These are phyloP conservation scores for Heloderma charlesbogerti DNA, from an alignment of 2,113 vertebrate genomes.

Conservation along the genomic window DNA sequence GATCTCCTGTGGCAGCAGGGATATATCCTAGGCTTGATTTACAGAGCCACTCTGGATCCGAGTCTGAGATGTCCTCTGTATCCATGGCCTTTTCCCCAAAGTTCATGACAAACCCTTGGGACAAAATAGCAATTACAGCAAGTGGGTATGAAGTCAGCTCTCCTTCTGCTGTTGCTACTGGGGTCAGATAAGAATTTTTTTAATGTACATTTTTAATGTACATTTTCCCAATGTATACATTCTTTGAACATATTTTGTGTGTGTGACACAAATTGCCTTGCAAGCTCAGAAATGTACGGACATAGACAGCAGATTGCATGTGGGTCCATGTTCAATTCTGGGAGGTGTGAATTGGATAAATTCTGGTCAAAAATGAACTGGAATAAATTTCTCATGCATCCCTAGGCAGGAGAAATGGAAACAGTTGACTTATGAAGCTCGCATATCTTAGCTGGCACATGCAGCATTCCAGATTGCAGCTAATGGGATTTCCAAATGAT, in stretches of 20 bases:
- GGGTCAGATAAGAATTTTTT: not conserved
- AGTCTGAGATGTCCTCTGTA: not conserved
- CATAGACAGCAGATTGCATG: too few relatives aligned
- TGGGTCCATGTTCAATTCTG: too few relatives aligned
- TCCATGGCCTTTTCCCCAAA: not conserved
- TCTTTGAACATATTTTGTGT: too few relatives aligned
- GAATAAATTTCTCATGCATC: too few relatives aligned
- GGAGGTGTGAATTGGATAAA: too few relatives aligned
- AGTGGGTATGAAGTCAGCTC: not conserved
- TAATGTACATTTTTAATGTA: too few relatives aligned
- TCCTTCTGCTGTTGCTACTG: not conserved
- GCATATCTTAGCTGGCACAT: not conserved
- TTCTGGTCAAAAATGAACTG: too few relatives aligned
- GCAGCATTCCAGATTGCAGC: not conserved
- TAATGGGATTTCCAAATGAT: not conserved
- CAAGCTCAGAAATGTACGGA: too few relatives aligned
- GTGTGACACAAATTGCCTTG: too few relatives aligned
- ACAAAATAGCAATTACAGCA: not conserved
- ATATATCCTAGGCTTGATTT: not conserved
- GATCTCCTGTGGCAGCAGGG: not conserved
- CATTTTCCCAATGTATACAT: too few relatives aligned
- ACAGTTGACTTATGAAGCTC: not conserved
- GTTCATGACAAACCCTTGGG: not conserved
- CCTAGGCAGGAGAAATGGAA: not conserved
- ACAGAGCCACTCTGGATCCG: not conserved